Percentiles rank a stretch among this genome's conserved stretches.
phyloP scores from a whole-genome alignment of 2,113 vertebrate species.

The Otolemur garnettii region DNA sequence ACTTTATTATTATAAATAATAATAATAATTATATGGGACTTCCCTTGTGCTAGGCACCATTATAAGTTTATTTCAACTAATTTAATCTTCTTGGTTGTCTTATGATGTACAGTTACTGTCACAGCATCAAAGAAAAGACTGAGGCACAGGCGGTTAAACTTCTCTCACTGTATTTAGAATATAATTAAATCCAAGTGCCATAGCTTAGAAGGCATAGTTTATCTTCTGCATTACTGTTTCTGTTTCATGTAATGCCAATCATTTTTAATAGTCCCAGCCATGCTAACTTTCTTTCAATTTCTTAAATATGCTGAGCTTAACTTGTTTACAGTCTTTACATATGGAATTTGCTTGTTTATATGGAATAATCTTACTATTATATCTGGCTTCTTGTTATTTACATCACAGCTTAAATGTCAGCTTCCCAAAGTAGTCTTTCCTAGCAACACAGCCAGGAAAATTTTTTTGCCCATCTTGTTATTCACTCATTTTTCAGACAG shows the following conservation, averaged over 20 bases:
- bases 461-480: background rate
- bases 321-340: background rate
- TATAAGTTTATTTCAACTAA: slow-evolving; percentile 23
- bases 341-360: background rate
- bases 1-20: slow-evolving; percentile 8
- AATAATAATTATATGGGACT: background rate
- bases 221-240: background rate
- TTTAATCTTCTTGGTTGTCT: background rate
- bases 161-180: background rate
- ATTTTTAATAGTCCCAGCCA: background rate
- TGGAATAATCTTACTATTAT: background rate
- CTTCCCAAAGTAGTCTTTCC: background rate
- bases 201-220: background rate
- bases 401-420: background rate
- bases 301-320: background rate
- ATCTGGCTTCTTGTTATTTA: background rate
- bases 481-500: background rate
- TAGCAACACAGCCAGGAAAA: background rate
- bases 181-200: background rate
- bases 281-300: background rate
- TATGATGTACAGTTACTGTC: background rate
- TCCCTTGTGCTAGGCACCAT: background rate
- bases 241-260: background rate
- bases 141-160: background rate
- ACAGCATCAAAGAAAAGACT: background rate